Evolutionary conservation across 2,113 vertebrate genomes (phyloP).

Genomic region (Dinomys branickii): DNA sequence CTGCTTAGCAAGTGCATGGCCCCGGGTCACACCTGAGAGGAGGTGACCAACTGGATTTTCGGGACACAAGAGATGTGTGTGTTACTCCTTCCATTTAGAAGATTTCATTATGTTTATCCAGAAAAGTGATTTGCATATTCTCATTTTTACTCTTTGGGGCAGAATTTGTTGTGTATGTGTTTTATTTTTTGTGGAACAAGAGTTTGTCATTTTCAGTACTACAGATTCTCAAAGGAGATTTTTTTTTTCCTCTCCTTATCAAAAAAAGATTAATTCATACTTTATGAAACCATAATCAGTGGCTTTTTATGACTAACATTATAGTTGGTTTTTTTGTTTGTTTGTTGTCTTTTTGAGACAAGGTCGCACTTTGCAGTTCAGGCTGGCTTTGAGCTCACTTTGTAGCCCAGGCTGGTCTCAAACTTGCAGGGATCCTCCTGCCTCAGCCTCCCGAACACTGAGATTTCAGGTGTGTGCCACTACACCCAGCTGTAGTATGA

Average conservation of each 20-base stretch:
- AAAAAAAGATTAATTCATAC: background rate
- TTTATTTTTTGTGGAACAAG: background rate
- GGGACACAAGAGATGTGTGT: background rate
- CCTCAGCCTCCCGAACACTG: no score
- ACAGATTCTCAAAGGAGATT: background rate
- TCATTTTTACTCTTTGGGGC: background rate
- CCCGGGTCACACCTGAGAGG: background rate
- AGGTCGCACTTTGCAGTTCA: no score
- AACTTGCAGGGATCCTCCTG: no score
- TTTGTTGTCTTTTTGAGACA: no score
- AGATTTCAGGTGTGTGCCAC: no score
- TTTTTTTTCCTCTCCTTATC: background rate
- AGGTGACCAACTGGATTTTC: background rate
- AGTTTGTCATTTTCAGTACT: background rate
- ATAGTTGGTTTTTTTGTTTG: background rate
- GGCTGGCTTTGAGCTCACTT: no score
- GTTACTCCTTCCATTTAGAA: background rate
- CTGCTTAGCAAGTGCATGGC: background rate
- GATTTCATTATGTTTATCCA: background rate
- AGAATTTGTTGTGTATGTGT: background rate
- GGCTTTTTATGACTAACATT: background rate
- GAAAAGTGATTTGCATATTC: background rate
- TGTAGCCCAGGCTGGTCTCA: no score
- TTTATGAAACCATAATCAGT: background rate
- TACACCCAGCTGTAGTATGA: no score